phyloP scores from a whole-genome alignment of 2,888 invertebrate genomes.

The Tetranychus truncatus region DNA sequence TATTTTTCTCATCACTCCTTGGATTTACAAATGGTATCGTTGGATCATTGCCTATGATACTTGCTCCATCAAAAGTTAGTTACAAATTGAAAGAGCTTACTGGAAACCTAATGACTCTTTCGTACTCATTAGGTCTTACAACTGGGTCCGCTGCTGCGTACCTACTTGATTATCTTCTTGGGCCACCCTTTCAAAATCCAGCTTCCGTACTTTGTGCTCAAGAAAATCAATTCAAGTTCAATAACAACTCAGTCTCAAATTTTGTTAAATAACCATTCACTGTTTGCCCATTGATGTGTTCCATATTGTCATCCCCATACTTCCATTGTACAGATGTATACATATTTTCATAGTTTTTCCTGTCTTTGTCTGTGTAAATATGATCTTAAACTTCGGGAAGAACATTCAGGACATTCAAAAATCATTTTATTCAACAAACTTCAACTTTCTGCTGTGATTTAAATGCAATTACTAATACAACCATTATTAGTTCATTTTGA shows the following conservation, averaged over 20 bases:
- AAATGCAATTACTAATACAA: not conserved
- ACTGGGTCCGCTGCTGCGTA: slow-evolving; percentile 68
- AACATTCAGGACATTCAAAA: no score
- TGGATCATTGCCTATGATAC: slow-evolving; percentile 78
- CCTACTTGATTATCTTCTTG: slow-evolving; percentile 34
- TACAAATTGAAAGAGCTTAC: slow-evolving; percentile 69
- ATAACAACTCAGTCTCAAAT: not conserved
- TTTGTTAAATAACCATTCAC: not conserved
- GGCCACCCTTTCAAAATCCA: not conserved
- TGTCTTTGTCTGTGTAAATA: no score
- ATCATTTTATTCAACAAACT: no score
- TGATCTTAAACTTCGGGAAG: no score
- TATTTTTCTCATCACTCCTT: slow-evolving; percentile 47
- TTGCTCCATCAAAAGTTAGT: slow-evolving; percentile 66
- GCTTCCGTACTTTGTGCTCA: not conserved
- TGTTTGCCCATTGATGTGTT: no score
- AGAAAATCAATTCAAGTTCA: not conserved
- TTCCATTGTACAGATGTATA: no score
- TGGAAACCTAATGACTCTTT: slow-evolving; percentile 83
- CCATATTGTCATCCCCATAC: no score
- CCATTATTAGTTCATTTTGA: not conserved
- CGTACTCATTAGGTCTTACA: slow-evolving; percentile 68
- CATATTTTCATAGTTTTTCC: no score
- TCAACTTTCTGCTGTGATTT: not conserved
- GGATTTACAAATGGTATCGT: slow-evolving; percentile 71